phyloP scores from a whole-genome alignment of 2,888 invertebrate species.

The Sminthurides aquaticus region DNA sequence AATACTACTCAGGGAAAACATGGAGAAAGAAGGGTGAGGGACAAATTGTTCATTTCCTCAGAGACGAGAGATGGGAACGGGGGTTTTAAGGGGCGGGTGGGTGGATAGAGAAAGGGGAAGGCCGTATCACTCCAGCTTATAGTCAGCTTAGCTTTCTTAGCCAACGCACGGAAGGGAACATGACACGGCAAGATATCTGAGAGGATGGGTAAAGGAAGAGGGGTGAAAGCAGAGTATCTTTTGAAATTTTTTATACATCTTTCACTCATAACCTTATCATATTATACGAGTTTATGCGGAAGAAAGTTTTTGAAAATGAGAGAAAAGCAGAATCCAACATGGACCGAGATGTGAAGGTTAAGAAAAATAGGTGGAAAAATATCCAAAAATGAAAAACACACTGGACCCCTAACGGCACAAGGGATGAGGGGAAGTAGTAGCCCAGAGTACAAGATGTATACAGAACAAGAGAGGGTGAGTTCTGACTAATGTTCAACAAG shows the following conservation, averaged over 20 bases:
- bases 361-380: neutral
- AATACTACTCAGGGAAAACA: too few relatives aligned
- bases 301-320: neutral
- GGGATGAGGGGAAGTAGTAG: neutral
- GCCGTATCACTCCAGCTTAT: too few relatives aligned
- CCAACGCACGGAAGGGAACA: too few relatives aligned
- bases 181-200: too few relatives aligned
- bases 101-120: too few relatives aligned
- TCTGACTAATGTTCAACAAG: too few relatives aligned
- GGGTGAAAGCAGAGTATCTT: neutral
- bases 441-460: too few relatives aligned
- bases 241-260: neutral
- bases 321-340: constrained; percentile 21
- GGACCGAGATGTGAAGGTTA: neutral
- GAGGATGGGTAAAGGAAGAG: neutral
- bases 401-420: neutral
- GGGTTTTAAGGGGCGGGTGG: too few relatives aligned
- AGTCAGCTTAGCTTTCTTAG: too few relatives aligned
- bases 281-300: neutral
- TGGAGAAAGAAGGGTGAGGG: constrained; percentile 24
- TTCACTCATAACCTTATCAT: neutral
- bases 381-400: neutral
- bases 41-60: constrained; percentile 43
- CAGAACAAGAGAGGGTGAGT: too few relatives aligned
- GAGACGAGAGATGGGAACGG: constrained; percentile 16